phyloP scores from a whole-genome alignment of 1,140 invertebrate genomes.

The Pseudomyrmex dendroicus region DNA sequence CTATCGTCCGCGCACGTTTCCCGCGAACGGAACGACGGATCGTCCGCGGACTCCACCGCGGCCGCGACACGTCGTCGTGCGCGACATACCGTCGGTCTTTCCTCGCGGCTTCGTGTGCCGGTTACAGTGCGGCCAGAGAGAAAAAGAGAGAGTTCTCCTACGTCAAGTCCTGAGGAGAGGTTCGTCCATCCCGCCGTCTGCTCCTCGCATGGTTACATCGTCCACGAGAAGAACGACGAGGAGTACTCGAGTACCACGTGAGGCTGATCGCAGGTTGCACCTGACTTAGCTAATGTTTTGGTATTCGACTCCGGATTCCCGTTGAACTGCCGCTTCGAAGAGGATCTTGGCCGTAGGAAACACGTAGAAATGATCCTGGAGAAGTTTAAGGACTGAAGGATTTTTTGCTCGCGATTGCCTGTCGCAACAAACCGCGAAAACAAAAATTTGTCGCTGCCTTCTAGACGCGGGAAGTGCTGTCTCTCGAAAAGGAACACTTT shows the following conservation, averaged over 20 bases:
- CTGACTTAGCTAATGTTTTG: not conserved
- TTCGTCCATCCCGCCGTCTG: not conserved
- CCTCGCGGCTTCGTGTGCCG: constrained; percentile 15
- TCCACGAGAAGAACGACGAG: constrained; percentile 5
- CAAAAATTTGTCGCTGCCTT: not conserved
- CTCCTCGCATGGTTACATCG: constrained; percentile 8
- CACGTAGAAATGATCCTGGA: too few relatives aligned
- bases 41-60: constrained; percentile 58
- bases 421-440: too few relatives aligned
- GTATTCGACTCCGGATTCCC: not conserved
- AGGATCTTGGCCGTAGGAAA: not conserved
- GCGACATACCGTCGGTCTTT: constrained; percentile 63
- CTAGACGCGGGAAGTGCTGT: constrained; percentile 2
- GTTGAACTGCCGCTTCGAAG: not conserved
- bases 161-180: not conserved
- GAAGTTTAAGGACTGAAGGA: not conserved
- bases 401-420: too few relatives aligned
- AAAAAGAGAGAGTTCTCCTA: not conserved
- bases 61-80: constrained; percentile 61
- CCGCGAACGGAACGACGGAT: constrained; percentile 46
- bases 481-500: not conserved
- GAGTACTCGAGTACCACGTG: constrained; percentile 5
- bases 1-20: constrained; percentile 73
- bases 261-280: not conserved
- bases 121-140: constrained; percentile 19